These are phyloP conservation scores for Musca vetustissima DNA, from an alignment of 1,140 invertebrate genomes.

Conservation along the genomic window DNA sequence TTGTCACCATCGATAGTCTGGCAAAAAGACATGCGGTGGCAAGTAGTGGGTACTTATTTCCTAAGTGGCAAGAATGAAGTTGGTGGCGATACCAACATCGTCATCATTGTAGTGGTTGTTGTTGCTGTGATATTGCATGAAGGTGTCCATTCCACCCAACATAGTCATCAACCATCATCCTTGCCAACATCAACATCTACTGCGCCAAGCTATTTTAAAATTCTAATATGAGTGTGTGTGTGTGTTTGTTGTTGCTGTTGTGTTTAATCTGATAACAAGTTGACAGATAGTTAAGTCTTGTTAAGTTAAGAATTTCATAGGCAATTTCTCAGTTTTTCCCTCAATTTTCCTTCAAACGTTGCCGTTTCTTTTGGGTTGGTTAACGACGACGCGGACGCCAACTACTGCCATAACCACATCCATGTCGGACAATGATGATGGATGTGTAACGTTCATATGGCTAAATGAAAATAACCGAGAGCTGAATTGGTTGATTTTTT, in stretches of 20 bases:
- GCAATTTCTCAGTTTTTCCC: slow-evolving; percentile 5
- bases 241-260: not conserved
- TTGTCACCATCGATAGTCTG: slow-evolving; percentile 4
- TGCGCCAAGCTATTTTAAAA: slow-evolving; percentile 15
- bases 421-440: too few relatives aligned
- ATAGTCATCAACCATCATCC: not conserved
- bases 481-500: too few relatives aligned
- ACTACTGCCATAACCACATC: too few relatives aligned
- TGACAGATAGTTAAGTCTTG: slow-evolving; percentile 24
- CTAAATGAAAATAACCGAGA: too few relatives aligned
- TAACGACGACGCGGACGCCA: too few relatives aligned
- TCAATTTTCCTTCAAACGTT: not conserved
- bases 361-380: too few relatives aligned
- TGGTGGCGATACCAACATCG: too few relatives aligned
- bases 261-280: slow-evolving; percentile 20
- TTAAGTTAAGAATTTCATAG: slow-evolving; percentile 23
- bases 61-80: slow-evolving; percentile 3
- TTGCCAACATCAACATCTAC: not conserved
- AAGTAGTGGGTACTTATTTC: slow-evolving; percentile 4
- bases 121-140: not conserved
- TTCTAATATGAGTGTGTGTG: slow-evolving; percentile 5
- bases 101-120: not conserved
- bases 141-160: too few relatives aligned
- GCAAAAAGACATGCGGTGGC: not conserved
- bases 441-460: too few relatives aligned